These are phyloP conservation scores for Manacus vitellinus DNA, from an alignment of 2,113 vertebrate species.

Conservation along the genomic window DNA sequence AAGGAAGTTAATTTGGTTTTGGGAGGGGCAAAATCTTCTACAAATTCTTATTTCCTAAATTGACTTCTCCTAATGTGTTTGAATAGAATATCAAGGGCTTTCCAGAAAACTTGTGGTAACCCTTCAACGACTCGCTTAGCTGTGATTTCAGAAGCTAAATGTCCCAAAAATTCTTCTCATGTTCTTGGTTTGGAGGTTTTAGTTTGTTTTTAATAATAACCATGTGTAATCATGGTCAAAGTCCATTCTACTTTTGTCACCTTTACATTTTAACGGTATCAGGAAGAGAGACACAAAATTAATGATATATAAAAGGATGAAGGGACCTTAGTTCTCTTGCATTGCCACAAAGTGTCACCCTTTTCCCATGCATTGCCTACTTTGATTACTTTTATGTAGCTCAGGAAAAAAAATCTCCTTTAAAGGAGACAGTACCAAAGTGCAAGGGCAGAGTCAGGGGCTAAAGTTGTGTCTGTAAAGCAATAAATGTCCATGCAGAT, in stretches of 20 bases:
- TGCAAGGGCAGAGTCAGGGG: neutral
- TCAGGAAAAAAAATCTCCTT: conserved; percentile 13
- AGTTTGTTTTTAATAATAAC: neutral
- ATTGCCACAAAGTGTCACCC: conserved; percentile 65
- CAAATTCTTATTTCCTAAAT: neutral
- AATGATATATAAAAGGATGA: neutral
- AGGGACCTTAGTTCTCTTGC: conserved; percentile 23
- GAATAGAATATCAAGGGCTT: neutral
- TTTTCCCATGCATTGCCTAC: conserved; percentile 36
- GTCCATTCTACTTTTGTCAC: neutral
- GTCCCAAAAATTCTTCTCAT: neutral
- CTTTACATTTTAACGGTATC: neutral
- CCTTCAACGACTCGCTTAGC: neutral
- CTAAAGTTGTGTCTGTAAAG: neutral
- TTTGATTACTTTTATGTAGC: conserved; percentile 6
- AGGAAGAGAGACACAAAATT: neutral
- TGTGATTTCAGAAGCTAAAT: neutral
- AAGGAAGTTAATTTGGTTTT: neutral
- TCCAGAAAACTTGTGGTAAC: neutral
- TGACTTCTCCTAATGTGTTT: neutral
- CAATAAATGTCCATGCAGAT: neutral
- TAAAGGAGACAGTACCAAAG: neutral
- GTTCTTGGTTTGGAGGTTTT: neutral
- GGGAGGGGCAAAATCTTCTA: neutral
- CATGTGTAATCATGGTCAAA: neutral